Conservation (phyloP, 1,140 invertebrate species). For the Holotrichia oblita region DNA sequence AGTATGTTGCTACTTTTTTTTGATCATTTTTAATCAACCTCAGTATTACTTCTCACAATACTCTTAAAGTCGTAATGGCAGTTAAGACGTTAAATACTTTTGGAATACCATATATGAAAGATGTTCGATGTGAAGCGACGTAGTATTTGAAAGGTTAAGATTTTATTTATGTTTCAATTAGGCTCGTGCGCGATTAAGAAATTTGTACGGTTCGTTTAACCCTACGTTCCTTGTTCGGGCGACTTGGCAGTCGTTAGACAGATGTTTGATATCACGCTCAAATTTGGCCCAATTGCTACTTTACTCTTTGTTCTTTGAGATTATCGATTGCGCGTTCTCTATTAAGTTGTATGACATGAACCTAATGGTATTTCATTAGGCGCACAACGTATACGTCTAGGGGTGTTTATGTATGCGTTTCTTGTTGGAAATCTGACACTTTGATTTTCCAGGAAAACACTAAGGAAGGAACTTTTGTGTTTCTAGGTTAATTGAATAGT, state of each 20-base stretch:
- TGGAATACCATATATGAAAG: not conserved
- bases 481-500: conserved; percentile 17
- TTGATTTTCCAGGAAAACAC: not conserved
- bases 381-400: not conserved
- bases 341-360: conserved; percentile 4
- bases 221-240: not conserved
- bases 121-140: not conserved
- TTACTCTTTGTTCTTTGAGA: conserved; percentile 14
- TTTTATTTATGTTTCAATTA: conserved; percentile 35
- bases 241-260: conserved; percentile 14
- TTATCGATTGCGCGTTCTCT: conserved; percentile 11
- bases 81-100: too few species aligned
- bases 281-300: conserved; percentile 19
- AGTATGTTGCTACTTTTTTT: too few species aligned
- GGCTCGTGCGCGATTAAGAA: conserved; percentile 26
- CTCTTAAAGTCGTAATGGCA: too few species aligned
- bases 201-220: conserved; percentile 33
- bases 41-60: too few species aligned
- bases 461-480: not conserved
- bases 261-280: conserved; percentile 31
- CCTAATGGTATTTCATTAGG: conserved; percentile 1
- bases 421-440: not conserved
- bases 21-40: too few species aligned
- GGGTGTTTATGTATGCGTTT: not conserved
- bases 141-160: conserved; percentile 8